These are phyloP conservation scores for Drosophila fuyamai DNA, from an alignment of 1,140 invertebrate species.

Conservation along the genomic window DNA sequence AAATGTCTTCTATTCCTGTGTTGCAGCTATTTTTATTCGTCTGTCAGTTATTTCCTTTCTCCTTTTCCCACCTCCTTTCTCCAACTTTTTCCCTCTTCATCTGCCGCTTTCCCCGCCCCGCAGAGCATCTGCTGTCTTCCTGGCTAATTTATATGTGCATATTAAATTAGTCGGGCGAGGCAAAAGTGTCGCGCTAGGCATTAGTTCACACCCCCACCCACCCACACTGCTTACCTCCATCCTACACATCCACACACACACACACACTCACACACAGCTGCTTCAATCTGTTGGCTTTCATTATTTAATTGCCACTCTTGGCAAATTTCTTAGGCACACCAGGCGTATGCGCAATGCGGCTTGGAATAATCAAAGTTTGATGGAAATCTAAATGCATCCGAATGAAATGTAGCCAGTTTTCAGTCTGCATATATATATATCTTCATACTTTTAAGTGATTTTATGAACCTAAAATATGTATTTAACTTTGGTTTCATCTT, in stretches of 20 bases:
- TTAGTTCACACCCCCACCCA: slow-evolving; percentile 55
- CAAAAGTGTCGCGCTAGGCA: slow-evolving; percentile 61
- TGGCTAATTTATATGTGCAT: slow-evolving; percentile 75
- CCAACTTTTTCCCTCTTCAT: background rate
- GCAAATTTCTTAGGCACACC: slow-evolving; percentile 14
- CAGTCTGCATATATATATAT: background rate
- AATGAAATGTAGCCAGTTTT: slow-evolving; percentile 1
- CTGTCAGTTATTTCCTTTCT: background rate
- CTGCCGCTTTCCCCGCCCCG: background rate
- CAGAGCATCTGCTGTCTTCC: slow-evolving; percentile 30
- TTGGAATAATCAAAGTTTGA: slow-evolving; percentile 30
- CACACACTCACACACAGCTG: slow-evolving; percentile 8
- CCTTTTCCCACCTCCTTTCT: background rate
- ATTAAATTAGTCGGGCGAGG: slow-evolving; percentile 62
- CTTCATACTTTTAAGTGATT: background rate
- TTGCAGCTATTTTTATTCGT: slow-evolving; percentile 15
- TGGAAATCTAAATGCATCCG: slow-evolving; percentile 24
- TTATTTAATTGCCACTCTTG: slow-evolving; percentile 71
- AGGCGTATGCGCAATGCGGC: slow-evolving; percentile 51
- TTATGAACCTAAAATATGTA: background rate
- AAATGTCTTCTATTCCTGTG: slow-evolving; percentile 13
- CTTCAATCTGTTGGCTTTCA: slow-evolving; percentile 59
- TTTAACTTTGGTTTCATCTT: background rate
- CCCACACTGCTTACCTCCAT: background rate
- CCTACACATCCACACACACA: slow-evolving; percentile 1